Base-by-base conservation (phyloP, 1,140 invertebrate genomes). In the Trypoxylus dichotomus region DNA sequence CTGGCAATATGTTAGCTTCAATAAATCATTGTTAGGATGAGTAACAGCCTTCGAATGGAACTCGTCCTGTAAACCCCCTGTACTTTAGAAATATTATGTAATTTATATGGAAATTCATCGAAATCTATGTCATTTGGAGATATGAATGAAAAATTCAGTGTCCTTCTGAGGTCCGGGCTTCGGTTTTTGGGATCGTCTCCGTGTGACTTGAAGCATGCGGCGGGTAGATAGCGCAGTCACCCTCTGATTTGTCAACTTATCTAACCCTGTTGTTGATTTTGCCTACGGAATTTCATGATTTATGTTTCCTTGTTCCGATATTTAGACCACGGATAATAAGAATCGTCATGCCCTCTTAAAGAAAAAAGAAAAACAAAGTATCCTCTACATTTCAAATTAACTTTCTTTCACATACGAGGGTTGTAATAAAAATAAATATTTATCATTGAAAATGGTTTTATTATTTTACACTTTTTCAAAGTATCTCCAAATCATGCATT, bases 51-150 rank as follows among this genome's bases (percentile, higher is more conserved):
- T 79, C 80, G 80, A 84, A 83, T 63, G 25, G 37, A 83, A 83
- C 83, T 81, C 82, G 83, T 78, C 81, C 81, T 75, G 75, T 79
- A 79, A 82, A 82, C 78, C 81, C 60, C 80, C 77, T 77, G 74
- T 73, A 76, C 77, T 89, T 88, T 88, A 90, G 89, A 90, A 90
- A 90, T 90, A 90, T 90, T 88, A 90, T 89, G 89, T 90, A 89
- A 90, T 89, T 90, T 90, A 90, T 90, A 90, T 90, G 89, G 89
- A 90, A 90, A 90, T 90, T 88, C 89, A 89, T 89, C 87, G 88
- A 88, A 89, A 90, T 90, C 89, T 89, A 82, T 89, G 89, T 90
- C 89, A 90, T 90, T 90, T 89, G 89, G 87, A 89, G 89, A 90
- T 88, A 89, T 88, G 85, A 87, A 89, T 90, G 89, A 90, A 89